Evolutionary conservation across 2,888 invertebrate genomes (phyloP).

Genomic region (Volucella inanis): DNA sequence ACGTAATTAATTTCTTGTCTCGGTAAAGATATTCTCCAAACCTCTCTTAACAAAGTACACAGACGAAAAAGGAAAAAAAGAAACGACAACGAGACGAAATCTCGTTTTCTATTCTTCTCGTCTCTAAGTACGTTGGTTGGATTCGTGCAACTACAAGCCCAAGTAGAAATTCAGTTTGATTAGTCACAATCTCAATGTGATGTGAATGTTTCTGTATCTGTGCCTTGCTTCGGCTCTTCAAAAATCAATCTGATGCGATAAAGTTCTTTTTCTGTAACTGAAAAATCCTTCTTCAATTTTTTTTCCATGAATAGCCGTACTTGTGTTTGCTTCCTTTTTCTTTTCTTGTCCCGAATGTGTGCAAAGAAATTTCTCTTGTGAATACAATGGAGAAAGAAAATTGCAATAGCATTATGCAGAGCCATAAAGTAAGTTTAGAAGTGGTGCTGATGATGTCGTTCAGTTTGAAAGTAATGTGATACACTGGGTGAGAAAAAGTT

Average conservation of each 20-base stretch:
- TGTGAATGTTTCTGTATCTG: too few species aligned
- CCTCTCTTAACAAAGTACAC: slow-evolving; percentile 7
- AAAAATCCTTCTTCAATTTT: background rate
- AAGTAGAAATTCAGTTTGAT: slow-evolving; percentile 69
- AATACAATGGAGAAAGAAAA: background rate
- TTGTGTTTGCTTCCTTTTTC: background rate
- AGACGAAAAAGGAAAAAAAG: slow-evolving; percentile 13
- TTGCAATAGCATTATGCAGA: slow-evolving; percentile 17
- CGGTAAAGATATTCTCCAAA: slow-evolving; percentile 36
- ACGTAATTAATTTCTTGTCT: slow-evolving; percentile 48
- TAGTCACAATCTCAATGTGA: slow-evolving; percentile 25
- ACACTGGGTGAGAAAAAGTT: slow-evolving; percentile 7
- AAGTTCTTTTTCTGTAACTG: slow-evolving; percentile 13
- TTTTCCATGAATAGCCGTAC: background rate
- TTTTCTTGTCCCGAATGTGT: background rate
- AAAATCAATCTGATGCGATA: slow-evolving; percentile 5
- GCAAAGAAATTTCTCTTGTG: background rate
- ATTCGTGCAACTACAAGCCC: too few species aligned
- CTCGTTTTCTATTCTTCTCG: slow-evolving; percentile 49
- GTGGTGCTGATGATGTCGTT: slow-evolving; percentile 28
- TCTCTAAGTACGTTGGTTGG: too few species aligned
- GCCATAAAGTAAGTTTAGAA: background rate
- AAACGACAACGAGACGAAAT: slow-evolving; percentile 26
- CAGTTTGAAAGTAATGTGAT: slow-evolving; percentile 32
- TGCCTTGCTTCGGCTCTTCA: background rate